phyloP scores from a whole-genome alignment of 2,113 vertebrate genomes.

The mouse (Mus musculus) region GRCm39 chr6:42441001-42441500 shows the following conservation, averaged over 20 bases:
- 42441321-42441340: neutral
- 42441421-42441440: neutral
- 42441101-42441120: neutral
- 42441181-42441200: neutral
- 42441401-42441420: neutral
- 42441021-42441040: neutral
- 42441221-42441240: neutral
- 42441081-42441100: neutral
- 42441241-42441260: neutral
- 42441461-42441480: neutral
- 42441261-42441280: neutral
- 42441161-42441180: neutral
- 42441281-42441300: too few relatives aligned
- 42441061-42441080: neutral
- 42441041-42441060: neutral
- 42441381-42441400: neutral
- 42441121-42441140: neutral
- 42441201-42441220: neutral
- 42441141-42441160: neutral
- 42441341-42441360: neutral
- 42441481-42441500: neutral
- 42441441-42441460: neutral
- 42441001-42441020: neutral
- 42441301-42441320: neutral
- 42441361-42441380: neutral